phyloP scores from a whole-genome alignment of 2,113 vertebrate genomes.

The Clarias macrocephalus region DNA sequence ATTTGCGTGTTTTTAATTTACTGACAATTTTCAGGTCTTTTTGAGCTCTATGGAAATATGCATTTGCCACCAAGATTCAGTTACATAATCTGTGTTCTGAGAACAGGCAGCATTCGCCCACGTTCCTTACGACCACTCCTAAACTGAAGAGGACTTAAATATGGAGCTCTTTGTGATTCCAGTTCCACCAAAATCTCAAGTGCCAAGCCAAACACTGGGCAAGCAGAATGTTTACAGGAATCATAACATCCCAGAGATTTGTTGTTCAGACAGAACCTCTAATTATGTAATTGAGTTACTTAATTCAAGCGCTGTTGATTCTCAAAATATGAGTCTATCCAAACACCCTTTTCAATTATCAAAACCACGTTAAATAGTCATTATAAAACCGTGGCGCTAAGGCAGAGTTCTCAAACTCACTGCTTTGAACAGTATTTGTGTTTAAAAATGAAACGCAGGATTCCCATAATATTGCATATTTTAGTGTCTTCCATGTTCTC shows the following conservation, averaged over 20 bases:
- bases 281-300: constrained; percentile 30
- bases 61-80: neutral
- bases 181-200: constrained; percentile 12
- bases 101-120: neutral
- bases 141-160: constrained; percentile 9
- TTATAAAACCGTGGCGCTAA: constrained; percentile 12
- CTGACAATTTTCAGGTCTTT: neutral
- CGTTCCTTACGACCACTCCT: neutral
- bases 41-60: neutral
- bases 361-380: constrained; percentile 33
- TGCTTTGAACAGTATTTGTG: neutral
- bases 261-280: constrained; percentile 12
- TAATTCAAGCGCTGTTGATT: constrained; percentile 1
- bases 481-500: neutral
- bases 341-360: constrained; percentile 19
- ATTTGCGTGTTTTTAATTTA: too few relatives aligned
- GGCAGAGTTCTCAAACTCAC: neutral
- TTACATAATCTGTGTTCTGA: constrained; percentile 7
- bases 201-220: constrained; percentile 37
- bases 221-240: constrained; percentile 39
- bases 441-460: neutral
- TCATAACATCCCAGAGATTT: constrained; percentile 8
- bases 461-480: neutral
- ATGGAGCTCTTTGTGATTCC: neutral
- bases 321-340: constrained; percentile 14